Base-by-base conservation (phyloP, 1,140 invertebrate genomes). In the Macrotrachela quadricornifera region DNA sequence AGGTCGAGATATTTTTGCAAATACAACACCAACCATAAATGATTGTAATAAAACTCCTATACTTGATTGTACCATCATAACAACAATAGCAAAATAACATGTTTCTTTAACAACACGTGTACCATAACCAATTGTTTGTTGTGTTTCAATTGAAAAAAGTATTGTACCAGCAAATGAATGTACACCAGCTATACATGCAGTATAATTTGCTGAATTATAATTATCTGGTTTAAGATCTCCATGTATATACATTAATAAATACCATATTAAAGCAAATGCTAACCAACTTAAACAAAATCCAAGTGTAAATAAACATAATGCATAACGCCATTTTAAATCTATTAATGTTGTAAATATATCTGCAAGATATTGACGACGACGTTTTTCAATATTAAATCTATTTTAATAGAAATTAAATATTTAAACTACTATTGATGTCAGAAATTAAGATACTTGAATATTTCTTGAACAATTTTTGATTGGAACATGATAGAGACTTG, bases 61-160 rank as follows among this genome's bases (percentile, higher is more conserved):
- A 56, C 95, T 90, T 60, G 86, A 92, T 69, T 99, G 92, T 45
- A 96, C 73, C 64, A 87, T 95, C 85, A 97, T 87, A 46, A 94
- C 79, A 59, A 94, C 82, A 56, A 97, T 84, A 0, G 86, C 88
- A 67, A 91, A 84, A 0, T 87, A 84, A 64, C 92, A 97, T 63
- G 94, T 83, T 63, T 91, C 85, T 0, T 85, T 91, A 0, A 85
- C 90, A 52, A 77, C 81, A 48, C 83, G 74, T 17, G 62, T 62
- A 30, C 73, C 73, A 56, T 74, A 74, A 21, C 73, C 72, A 46
- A 74, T 73, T 0, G 72, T 74, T 48, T 72, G 72, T 58, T 74
- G 72, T 1, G 72, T 74, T 53, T 73, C 72, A 54, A 74, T 70
- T n/a, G 71, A 69, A 56, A 74, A 74, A 13, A 74, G 55, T 36